phyloP scores from a whole-genome alignment of 2,797 vertebrate genomes.

The Pogonophryne albipinna region DNA sequence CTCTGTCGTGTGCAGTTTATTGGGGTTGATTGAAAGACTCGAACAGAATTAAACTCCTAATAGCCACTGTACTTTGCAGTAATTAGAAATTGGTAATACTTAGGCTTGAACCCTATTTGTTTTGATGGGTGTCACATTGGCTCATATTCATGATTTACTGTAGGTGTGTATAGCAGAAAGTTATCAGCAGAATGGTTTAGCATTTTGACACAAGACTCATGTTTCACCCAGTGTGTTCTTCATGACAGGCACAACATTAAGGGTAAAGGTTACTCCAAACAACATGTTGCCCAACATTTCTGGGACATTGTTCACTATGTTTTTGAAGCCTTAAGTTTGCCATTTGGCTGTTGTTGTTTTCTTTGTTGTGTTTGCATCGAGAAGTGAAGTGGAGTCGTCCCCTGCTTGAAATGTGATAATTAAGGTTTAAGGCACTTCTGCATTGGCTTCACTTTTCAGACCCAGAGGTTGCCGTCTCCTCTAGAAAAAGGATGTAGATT shows the following conservation, averaged over 20 bases:
- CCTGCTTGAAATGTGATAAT: too few species aligned
- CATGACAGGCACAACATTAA: neutral
- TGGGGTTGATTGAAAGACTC: constrained; percentile 55
- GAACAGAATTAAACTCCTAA: constrained; percentile 47
- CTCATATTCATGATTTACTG: constrained; percentile 19
- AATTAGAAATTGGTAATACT: constrained; percentile 38
- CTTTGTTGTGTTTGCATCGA: too few species aligned
- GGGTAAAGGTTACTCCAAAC: neutral
- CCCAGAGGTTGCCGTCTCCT: neutral
- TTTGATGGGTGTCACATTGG: constrained; percentile 42
- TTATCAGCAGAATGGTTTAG: neutral
- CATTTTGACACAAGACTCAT: neutral
- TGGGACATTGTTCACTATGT: too few species aligned
- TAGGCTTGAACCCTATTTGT: constrained; percentile 40
- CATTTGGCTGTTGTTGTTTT: too few species aligned
- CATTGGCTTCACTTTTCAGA: too few species aligned
- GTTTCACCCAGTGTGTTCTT: neutral
- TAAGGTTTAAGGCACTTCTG: too few species aligned
- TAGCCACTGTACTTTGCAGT: constrained; percentile 28
- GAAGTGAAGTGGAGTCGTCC: too few species aligned
- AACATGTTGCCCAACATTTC: neutral
- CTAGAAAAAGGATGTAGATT: neutral
- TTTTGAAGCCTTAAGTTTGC: too few species aligned
- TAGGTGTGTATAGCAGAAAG: neutral
- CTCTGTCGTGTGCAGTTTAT: constrained; percentile 42